Evolutionary conservation across 2,113 vertebrate genomes (phyloP).

Genomic region (Hystrix brachyura): DNA sequence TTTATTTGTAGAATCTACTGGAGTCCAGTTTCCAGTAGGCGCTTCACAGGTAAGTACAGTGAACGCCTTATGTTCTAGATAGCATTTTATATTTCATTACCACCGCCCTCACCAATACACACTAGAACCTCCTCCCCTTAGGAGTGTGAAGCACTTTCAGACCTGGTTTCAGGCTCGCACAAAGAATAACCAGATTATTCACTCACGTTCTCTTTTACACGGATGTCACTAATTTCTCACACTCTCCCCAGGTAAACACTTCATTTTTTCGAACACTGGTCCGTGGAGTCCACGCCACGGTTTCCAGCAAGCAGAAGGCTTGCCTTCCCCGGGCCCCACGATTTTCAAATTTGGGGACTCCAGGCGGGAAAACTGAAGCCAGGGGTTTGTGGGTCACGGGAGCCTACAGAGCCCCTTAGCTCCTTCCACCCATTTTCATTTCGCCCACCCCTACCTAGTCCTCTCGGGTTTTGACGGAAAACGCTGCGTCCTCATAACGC

Average conservation of each 20-base stretch:
- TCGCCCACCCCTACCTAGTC: rapidly evolving
- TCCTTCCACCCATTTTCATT: background rate
- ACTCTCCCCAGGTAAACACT: rapidly evolving
- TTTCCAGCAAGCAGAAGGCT: rapidly evolving
- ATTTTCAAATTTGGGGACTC: background rate
- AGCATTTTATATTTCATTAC: background rate
- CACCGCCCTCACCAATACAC: background rate
- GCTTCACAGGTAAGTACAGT: background rate
- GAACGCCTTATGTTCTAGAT: background rate
- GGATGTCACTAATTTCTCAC: background rate
- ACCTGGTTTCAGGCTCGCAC: background rate
- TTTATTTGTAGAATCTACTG: background rate
- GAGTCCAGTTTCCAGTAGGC: background rate
- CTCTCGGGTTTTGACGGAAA: rapidly evolving
- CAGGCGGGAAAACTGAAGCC: background rate
- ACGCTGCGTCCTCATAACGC: rapidly evolving
- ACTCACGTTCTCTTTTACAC: background rate
- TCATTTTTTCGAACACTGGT: background rate
- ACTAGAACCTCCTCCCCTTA: background rate
- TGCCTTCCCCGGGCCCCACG: background rate
- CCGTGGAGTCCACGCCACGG: background rate
- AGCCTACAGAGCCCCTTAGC: no score
- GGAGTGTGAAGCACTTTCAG: background rate
- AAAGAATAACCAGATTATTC: background rate
- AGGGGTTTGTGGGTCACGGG: rapidly evolving